Percentiles rank a stretch among this genome's conserved stretches.
These are phyloP conservation scores for Meiosimyza platycephala DNA, from an alignment of 2,888 invertebrate genomes.

Conservation along the genomic window DNA sequence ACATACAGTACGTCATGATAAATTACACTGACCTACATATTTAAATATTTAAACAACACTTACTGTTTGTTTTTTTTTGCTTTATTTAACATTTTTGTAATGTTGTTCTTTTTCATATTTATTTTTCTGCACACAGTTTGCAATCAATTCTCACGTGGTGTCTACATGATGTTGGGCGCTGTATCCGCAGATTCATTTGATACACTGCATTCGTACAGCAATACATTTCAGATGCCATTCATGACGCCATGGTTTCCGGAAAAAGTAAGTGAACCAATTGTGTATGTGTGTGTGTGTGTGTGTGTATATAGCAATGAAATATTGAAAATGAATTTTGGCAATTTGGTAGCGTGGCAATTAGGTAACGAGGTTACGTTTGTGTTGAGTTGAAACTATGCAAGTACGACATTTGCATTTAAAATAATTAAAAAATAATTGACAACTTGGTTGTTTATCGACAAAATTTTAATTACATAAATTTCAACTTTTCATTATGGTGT, in stretches of 20 bases:
- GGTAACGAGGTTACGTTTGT: conserved; percentile 14
- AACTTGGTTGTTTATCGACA: background rate
- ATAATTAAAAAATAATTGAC: background rate
- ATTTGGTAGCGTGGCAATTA: background rate
- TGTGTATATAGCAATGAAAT: conserved; percentile 4
- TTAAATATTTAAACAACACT: background rate
- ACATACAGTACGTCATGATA: background rate
- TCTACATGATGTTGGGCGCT: conserved; percentile 90
- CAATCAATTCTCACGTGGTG: conserved; percentile 89
- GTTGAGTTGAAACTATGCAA: conserved; percentile 17
- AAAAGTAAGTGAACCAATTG: conserved; percentile 72
- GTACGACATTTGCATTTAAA: background rate
- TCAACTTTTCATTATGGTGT: too few relatives aligned
- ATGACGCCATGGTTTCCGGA: conserved; percentile 95
- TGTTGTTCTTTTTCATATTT: conserved; percentile 15
- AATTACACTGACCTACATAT: conserved; percentile 1
- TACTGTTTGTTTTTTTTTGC: conserved; percentile 22
- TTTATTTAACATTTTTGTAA: conserved; percentile 8
- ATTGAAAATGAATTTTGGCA: background rate
- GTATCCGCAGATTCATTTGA: conserved; percentile 95
- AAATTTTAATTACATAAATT: too few relatives aligned
- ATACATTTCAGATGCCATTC: conserved; percentile 95
- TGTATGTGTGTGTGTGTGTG: conserved; percentile 7
- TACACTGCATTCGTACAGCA: conserved; percentile 92
- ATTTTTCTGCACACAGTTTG: conserved; percentile 74